phyloP scores from a whole-genome alignment of 2,888 invertebrate genomes.

The Cepaea hortensis region DNA sequence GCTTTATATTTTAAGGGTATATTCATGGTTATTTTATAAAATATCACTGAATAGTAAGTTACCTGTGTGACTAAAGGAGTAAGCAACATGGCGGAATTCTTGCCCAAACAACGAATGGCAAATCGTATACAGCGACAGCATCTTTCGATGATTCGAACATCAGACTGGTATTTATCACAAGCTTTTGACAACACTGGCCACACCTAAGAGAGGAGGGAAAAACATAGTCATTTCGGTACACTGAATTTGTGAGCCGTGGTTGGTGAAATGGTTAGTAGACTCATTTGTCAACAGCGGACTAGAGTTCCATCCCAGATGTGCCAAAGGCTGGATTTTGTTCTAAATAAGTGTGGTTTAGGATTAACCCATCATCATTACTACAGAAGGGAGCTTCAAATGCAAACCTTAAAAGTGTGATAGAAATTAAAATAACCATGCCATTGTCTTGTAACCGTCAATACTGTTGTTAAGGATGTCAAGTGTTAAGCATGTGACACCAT shows the following conservation, averaged over 20 bases:
- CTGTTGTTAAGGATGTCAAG: too few species aligned
- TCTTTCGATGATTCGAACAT: conserved; percentile 92
- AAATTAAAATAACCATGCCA: too few species aligned
- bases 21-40: background rate
- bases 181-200: conserved; percentile 90
- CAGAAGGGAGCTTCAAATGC: too few species aligned
- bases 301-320: too few species aligned
- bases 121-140: conserved; percentile 93
- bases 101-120: conserved; percentile 89
- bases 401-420: too few species aligned
- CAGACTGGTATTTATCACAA: conserved; percentile 87
- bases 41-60: background rate
- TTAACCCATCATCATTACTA: too few species aligned
- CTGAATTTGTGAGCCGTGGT: too few species aligned
- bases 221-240: background rate
- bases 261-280: background rate
- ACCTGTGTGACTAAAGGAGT: conserved; percentile 88
- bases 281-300: background rate
- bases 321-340: too few species aligned
- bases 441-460: too few species aligned
- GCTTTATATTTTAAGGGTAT: too few species aligned
- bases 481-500: too few species aligned
- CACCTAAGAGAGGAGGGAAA: conserved; percentile 79
- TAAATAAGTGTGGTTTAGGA: too few species aligned
- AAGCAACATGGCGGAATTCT: conserved; percentile 85